phyloP scores from a whole-genome alignment of 2,113 vertebrate species.

The Eublepharis macularius region DNA sequence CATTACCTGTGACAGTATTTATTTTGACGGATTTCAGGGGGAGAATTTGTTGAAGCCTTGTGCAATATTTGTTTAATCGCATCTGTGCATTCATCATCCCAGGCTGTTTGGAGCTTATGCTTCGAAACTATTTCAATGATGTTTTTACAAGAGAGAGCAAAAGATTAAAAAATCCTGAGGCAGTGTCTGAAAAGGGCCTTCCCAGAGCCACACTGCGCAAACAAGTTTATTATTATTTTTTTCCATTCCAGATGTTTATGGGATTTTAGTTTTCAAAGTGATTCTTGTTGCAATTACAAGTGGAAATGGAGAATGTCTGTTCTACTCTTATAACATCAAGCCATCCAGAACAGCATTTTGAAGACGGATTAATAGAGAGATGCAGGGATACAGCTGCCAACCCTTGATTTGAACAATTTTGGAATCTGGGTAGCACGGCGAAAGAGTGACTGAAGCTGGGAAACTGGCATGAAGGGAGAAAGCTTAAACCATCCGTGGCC shows the following conservation, averaged over 20 bases:
- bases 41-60: not conserved
- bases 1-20: not conserved
- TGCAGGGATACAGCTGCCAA: not conserved
- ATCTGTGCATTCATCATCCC: not conserved
- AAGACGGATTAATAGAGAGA: not conserved
- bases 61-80: not conserved
- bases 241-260: not conserved
- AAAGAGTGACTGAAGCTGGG: not conserved
- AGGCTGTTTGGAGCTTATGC: not conserved
- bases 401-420: not conserved
- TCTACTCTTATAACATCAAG: not conserved
- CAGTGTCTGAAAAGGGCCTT: not conserved
- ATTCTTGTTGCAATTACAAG: not conserved
- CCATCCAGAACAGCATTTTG: not conserved
- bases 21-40: not conserved
- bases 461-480: too few species aligned
- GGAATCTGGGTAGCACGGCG: not conserved
- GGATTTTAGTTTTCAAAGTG: not conserved
- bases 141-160: conserved; percentile 6
- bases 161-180: not conserved
- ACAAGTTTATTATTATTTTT: conserved; percentile 4
- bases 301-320: not conserved
- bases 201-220: not conserved
- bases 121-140: not conserved
- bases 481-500: too few species aligned